Evolutionary conservation across 1,140 invertebrate species (phyloP).

Genomic region (Papilio polyxenes): DNA sequence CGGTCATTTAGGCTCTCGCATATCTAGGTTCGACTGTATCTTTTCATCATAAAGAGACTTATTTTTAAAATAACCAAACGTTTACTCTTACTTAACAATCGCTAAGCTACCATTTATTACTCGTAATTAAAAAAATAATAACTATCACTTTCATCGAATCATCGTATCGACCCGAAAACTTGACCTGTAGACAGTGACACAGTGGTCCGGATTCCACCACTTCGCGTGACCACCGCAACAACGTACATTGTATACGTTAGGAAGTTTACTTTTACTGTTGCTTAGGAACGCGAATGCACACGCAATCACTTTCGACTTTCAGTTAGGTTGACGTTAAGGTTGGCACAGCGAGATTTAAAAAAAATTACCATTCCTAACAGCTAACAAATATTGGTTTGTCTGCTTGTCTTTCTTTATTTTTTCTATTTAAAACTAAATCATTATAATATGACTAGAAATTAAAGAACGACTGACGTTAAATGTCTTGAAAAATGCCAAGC

Average conservation of each 20-base stretch:
- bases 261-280: slow-evolving; percentile 73
- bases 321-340: slow-evolving; percentile 40
- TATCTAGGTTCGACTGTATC: too few relatives aligned
- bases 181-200: slow-evolving; percentile 62
- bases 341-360: slow-evolving; percentile 38
- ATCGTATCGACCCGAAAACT: slow-evolving; percentile 38
- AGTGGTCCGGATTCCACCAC: slow-evolving; percentile 53
- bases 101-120: background rate
- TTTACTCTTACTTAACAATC: background rate
- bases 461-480: too few relatives aligned
- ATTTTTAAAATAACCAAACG: background rate
- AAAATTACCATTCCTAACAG: too few relatives aligned
- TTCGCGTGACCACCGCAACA: slow-evolving; percentile 48
- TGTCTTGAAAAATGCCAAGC: too few relatives aligned
- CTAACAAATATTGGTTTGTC: too few relatives aligned
- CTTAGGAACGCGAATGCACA: slow-evolving; percentile 58
- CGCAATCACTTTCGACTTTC: slow-evolving; percentile 74
- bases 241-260: slow-evolving; percentile 57
- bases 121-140: background rate
- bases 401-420: too few relatives aligned
- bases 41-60: too few relatives aligned
- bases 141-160: slow-evolving; percentile 28
- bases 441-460: too few relatives aligned
- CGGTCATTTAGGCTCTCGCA: too few relatives aligned
- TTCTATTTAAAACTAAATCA: too few relatives aligned